Evolutionary conservation across 2,888 invertebrate species (phyloP).

Genomic region (Meteorus colon): DNA sequence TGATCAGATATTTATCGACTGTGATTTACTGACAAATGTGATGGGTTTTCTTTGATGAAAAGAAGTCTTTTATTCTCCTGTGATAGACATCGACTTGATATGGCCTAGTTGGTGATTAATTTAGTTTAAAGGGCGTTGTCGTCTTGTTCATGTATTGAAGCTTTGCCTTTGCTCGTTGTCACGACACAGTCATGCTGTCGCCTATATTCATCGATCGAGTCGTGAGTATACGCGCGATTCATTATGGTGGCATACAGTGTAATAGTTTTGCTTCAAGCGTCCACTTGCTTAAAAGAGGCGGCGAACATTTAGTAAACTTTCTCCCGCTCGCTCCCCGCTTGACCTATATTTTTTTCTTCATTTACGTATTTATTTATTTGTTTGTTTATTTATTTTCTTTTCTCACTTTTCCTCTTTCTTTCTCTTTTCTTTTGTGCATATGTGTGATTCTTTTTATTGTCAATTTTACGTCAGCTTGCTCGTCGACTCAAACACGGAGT

Average conservation of each 20-base stretch:
- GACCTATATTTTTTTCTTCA: slow-evolving; percentile 39
- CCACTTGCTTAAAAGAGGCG: slow-evolving; percentile 18
- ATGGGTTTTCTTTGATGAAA: neutral
- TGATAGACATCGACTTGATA: neutral
- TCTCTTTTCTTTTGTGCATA: slow-evolving; percentile 29
- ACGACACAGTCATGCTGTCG: slow-evolving; percentile 51
- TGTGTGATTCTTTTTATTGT: slow-evolving; percentile 7
- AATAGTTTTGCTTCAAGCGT: slow-evolving; percentile 42
- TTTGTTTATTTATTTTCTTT: slow-evolving; percentile 34
- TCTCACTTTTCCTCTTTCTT: slow-evolving; percentile 41
- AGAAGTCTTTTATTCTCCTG: neutral
- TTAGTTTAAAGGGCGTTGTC: slow-evolving; percentile 18
- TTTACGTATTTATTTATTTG: slow-evolving; percentile 38
- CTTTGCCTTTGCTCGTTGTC: slow-evolving; percentile 32
- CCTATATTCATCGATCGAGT: slow-evolving; percentile 53
- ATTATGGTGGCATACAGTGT: slow-evolving; percentile 35
- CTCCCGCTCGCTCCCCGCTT: slow-evolving; percentile 45
- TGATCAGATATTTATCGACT: too few relatives aligned
- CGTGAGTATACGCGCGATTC: slow-evolving; percentile 25
- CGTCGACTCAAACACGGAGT: slow-evolving; percentile 15
- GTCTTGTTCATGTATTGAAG: slow-evolving; percentile 29
- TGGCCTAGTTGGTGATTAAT: slow-evolving; percentile 6
- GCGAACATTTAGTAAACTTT: slow-evolving; percentile 50
- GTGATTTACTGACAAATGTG: neutral
- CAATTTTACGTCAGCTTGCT: slow-evolving; percentile 15